Percentiles rank a stretch among this genome's conserved stretches.
Conservation (phyloP, 2,888 invertebrate genomes). For the Urechis unicinctus region DNA sequence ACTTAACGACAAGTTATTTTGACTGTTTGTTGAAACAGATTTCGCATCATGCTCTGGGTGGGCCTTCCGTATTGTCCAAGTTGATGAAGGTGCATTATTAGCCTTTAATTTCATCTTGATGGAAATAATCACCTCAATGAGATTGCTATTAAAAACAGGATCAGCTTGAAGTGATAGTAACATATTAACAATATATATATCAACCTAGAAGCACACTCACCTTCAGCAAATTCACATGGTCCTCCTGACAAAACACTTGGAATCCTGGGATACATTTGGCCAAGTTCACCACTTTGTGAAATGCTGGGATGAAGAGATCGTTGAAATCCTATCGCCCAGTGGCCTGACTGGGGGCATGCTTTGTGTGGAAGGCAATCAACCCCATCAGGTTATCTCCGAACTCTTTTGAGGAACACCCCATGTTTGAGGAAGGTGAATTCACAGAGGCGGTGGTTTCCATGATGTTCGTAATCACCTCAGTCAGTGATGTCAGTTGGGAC, state of each 20-base stretch:
- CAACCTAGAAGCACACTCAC: slow-evolving; percentile 26
- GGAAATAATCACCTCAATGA: too few relatives aligned
- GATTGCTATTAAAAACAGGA: too few relatives aligned
- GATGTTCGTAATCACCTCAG: slow-evolving; percentile 75
- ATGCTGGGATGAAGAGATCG: slow-evolving; percentile 92
- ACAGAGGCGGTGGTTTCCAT: slow-evolving; percentile 91
- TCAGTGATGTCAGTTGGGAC: slow-evolving; percentile 55
- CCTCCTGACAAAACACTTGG: slow-evolving; percentile 84
- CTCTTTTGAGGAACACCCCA: slow-evolving; percentile 33
- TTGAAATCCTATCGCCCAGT: slow-evolving; percentile 82
- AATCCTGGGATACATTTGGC: slow-evolving; percentile 97
- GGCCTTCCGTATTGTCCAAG: too few relatives aligned
- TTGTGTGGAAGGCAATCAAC: slow-evolving; percentile 53
- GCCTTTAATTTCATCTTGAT: too few relatives aligned
- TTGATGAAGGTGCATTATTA: too few relatives aligned
- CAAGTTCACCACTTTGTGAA: slow-evolving; percentile 95
- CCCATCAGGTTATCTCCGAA: slow-evolving; percentile 32
- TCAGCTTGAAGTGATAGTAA: slow-evolving; percentile 8
- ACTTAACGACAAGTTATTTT: too few relatives aligned
- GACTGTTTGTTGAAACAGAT: too few relatives aligned
- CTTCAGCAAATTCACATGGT: slow-evolving; percentile 92
- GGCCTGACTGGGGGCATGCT: slow-evolving; percentile 80
- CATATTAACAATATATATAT: background rate
- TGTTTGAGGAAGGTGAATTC: slow-evolving; percentile 86
- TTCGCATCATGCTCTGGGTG: too few relatives aligned